Conservation (phyloP, 2,888 invertebrate genomes). For the Dynastes maya region DNA sequence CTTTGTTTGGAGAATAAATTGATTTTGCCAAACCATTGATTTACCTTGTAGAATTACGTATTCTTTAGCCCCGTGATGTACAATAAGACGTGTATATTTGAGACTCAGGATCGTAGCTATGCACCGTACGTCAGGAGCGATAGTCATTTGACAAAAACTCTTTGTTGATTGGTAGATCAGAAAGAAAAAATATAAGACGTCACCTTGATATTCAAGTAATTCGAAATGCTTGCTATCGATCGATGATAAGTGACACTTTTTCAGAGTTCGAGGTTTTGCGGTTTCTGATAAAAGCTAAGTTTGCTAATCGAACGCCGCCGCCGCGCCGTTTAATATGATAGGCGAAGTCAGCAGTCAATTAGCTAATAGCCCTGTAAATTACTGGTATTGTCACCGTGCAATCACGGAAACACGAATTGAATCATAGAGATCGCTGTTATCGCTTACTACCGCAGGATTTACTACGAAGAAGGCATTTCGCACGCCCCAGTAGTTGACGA, state of each 20-base stretch:
- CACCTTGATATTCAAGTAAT: too few relatives aligned
- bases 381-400: conserved; percentile 63
- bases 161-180: too few relatives aligned
- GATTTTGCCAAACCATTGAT: too few relatives aligned
- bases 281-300: conserved; percentile 4
- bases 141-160: too few relatives aligned
- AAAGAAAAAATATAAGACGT: too few relatives aligned
- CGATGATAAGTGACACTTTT: conserved; percentile 24
- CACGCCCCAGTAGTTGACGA: conserved; percentile 23
- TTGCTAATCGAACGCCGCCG: conserved; percentile 9
- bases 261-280: not conserved
- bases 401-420: conserved; percentile 55
- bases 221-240: not conserved
- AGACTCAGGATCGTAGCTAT: too few relatives aligned
- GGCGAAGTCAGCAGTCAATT: conserved; percentile 65
- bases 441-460: conserved; percentile 51
- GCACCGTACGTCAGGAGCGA: too few relatives aligned
- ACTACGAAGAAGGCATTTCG: conserved; percentile 23
- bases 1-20: too few relatives aligned
- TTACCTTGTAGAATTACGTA: too few relatives aligned
- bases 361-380: conserved; percentile 66
- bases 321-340: conserved; percentile 48
- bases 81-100: too few relatives aligned
- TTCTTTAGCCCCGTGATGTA: too few relatives aligned
- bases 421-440: conserved; percentile 49